These are phyloP conservation scores for Gisinianus flammeolus DNA, from an alignment of 2,888 invertebrate genomes.

Conservation along the genomic window DNA sequence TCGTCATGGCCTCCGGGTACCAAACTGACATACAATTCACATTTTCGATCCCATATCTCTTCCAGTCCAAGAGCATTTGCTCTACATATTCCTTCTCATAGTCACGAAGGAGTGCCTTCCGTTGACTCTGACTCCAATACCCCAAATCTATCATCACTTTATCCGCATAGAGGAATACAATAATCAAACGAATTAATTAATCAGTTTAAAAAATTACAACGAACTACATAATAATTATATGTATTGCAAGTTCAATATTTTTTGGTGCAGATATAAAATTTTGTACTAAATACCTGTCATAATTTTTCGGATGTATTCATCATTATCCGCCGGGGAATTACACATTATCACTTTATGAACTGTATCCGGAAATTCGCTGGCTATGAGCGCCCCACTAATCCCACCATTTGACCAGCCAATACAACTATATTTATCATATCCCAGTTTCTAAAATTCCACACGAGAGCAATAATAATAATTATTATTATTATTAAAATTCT, in stretches of 20 bases:
- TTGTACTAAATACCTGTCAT: neutral
- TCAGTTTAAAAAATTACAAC: too few species aligned
- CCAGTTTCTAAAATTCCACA: too few species aligned
- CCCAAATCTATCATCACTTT: neutral
- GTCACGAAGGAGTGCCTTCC: neutral
- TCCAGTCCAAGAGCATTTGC: constrained; percentile 18
- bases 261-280: neutral
- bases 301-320: neutral
- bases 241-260: too few species aligned
- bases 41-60: neutral
- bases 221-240: too few species aligned
- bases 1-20: neutral
- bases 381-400: neutral
- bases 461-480: too few species aligned
- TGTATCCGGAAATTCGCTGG: neutral
- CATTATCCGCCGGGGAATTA: neutral
- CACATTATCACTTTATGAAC: constrained; percentile 13
- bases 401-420: constrained; percentile 18
- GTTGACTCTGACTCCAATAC: constrained; percentile 7
- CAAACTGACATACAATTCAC: neutral
- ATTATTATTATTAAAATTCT: too few species aligned
- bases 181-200: too few species aligned
- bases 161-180: neutral
- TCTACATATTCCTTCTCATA: constrained; percentile 18
- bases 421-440: neutral